Base-by-base conservation (phyloP, 2,888 invertebrate genomes). In the Amblyjoppa proteus region DNA sequence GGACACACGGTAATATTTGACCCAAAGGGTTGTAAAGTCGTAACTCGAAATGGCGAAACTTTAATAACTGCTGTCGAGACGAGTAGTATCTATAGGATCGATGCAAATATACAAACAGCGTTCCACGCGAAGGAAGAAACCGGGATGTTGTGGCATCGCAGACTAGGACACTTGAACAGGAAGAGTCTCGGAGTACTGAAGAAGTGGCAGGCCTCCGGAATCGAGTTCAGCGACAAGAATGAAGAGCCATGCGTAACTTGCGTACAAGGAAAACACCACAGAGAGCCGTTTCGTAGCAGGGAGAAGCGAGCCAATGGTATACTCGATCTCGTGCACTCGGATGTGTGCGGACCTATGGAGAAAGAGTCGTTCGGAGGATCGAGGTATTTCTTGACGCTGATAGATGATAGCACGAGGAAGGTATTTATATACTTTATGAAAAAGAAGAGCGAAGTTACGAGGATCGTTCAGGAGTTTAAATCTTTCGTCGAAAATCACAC, bases 301-400 rank as follows among this genome's bases (percentile, higher is more conserved):
- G 84, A 83, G 31, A 81, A 82, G 28, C 20, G 87, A n/a, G n/a
- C n/a, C n/a, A n/a, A 56, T 41, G 77, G 86, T 53, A 16, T 88
- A 41, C 81, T 94, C 38, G 91, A 93, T 49, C 20, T 92, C 34
- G 79, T 94, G 1, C 93, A 94, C 78, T 81, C 91, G 3, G 94
- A 94, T 85, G 70, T 94, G 6, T 92, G 93, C 86, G 93, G 93
- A 53, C 91, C 92, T 20, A 91, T 93, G 92, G 90, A 92, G 77
- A 85, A 79, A 3, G 25, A 69, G n/a, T 94, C 94, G 0, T 75
- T 90, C 5, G 92, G 92, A 5, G 91, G 92, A 16, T 87, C 89
- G 2, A 91, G 86, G 75, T 94, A 94, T 38, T 82, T 70, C 61
- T 9, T 76, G 16, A 69, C 71, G 0, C 20, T 76, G 4, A 68